These are phyloP conservation scores for Limenitis camilla DNA, from an alignment of 2,888 invertebrate species.

Conservation along the genomic window DNA sequence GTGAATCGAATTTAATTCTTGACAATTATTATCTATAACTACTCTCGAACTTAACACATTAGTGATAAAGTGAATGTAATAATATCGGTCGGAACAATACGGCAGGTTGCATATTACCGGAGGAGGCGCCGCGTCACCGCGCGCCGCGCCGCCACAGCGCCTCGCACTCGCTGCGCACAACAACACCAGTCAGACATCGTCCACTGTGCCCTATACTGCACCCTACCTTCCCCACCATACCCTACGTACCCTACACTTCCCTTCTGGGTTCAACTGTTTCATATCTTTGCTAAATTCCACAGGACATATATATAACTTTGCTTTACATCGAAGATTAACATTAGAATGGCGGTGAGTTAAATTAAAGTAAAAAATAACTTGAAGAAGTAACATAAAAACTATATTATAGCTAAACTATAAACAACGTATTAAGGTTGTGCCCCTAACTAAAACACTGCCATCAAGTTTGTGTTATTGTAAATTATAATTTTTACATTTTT, in stretches of 20 bases:
- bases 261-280: no score
- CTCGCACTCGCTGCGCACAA: conserved; percentile 62
- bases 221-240: not conserved
- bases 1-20: no score
- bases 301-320: not conserved
- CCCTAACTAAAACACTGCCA: not conserved
- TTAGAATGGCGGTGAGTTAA: conserved; percentile 37
- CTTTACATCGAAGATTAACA: conserved; percentile 16
- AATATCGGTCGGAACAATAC: conserved; percentile 16
- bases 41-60: conserved; percentile 2
- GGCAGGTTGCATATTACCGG: conserved; percentile 42
- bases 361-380: conserved; percentile 29
- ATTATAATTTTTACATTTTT: no score
- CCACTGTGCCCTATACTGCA: not conserved
- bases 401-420: conserved; percentile 1
- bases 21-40: no score
- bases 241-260: not conserved
- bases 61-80: not conserved
- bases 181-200: conserved; percentile 27
- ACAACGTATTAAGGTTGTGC: not conserved
- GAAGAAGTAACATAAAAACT: conserved; percentile 23
- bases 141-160: conserved; percentile 45
- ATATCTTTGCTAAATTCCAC: no score
- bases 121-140: conserved; percentile 52
- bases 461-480: not conserved